Evolutionary conservation across 1,140 invertebrate genomes (phyloP).

Genomic region (Pseudobourletiella spinata): DNA sequence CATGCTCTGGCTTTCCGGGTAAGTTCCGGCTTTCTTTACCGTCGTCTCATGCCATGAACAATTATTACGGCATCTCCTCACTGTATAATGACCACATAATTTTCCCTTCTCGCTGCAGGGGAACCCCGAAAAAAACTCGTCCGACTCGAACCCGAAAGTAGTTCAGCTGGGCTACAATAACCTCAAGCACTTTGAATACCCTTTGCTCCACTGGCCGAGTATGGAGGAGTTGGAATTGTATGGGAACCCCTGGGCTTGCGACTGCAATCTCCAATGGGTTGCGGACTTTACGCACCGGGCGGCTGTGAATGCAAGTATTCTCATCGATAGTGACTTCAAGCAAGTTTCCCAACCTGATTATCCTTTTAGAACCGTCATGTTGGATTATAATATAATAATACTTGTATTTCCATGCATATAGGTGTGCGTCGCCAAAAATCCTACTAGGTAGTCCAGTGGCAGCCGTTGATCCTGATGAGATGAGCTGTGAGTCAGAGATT

Average conservation of each 20-base stretch:
- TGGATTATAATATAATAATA: too few species aligned
- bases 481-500: conserved; percentile 26
- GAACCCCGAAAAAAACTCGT: background rate
- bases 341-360: conserved; percentile 6
- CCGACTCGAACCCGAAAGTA: conserved; percentile 19
- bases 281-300: conserved; percentile 9
- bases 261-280: conserved; percentile 35
- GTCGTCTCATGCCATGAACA: too few species aligned
- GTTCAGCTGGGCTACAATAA: conserved; percentile 24
- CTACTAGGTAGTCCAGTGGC: conserved; percentile 11
- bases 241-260: conserved; percentile 32
- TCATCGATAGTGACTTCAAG: conserved; percentile 26
- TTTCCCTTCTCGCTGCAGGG: too few species aligned
- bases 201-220: conserved; percentile 17
- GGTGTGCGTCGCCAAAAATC: conserved; percentile 13
- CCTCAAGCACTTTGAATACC: conserved; percentile 20
- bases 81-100: background rate
- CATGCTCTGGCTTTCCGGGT: conserved; percentile 19
- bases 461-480: conserved; percentile 16
- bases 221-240: conserved; percentile 25
- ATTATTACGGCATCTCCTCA: too few species aligned
- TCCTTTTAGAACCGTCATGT: background rate
- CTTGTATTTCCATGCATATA: background rate
- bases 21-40: too few species aligned
- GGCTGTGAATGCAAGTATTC: conserved; percentile 11